phyloP scores from a whole-genome alignment of 2,888 invertebrate species.

The Portevinia maculata region DNA sequence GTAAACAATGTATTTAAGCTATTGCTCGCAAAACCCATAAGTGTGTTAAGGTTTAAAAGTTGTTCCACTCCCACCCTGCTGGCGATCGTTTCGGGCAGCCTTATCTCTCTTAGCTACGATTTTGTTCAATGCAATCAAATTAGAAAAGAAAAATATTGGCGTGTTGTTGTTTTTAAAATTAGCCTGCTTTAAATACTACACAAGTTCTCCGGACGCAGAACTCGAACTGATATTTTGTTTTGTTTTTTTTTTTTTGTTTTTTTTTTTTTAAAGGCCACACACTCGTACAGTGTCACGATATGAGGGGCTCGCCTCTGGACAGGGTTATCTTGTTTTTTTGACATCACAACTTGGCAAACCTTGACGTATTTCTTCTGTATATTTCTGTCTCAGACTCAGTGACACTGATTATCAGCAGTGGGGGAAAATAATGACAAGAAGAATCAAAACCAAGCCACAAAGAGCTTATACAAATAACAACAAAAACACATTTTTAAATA shows the following conservation, averaged over 20 bases:
- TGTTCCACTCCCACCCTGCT: constrained; percentile 44
- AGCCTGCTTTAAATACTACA: constrained; percentile 14
- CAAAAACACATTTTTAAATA: constrained; percentile 38
- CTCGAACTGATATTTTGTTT: constrained; percentile 6
- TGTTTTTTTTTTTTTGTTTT: no score
- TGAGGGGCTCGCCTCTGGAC: constrained; percentile 66
- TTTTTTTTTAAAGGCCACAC: constrained; percentile 55
- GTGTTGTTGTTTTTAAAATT: constrained; percentile 15
- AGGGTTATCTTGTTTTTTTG: constrained; percentile 59
- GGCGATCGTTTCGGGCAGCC: constrained; percentile 20
- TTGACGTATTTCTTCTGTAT: constrained; percentile 26
- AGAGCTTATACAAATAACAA: constrained; percentile 49
- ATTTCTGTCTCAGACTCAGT: constrained; percentile 9
- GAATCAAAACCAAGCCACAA: constrained; percentile 39
- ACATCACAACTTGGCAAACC: constrained; percentile 48
- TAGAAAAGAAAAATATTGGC: constrained; percentile 27
- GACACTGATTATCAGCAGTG: constrained; percentile 1
- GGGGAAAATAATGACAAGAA: constrained; percentile 9
- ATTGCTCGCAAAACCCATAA: no score
- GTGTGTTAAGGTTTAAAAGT: neutral
- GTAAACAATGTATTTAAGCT: neutral
- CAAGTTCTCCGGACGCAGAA: constrained; percentile 32
- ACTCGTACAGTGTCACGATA: neutral
- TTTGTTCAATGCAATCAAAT: constrained; percentile 28
- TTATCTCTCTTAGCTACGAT: constrained; percentile 28